Base-by-base conservation (phyloP, 2,888 invertebrate genomes). In the Merodon equestris region DNA sequence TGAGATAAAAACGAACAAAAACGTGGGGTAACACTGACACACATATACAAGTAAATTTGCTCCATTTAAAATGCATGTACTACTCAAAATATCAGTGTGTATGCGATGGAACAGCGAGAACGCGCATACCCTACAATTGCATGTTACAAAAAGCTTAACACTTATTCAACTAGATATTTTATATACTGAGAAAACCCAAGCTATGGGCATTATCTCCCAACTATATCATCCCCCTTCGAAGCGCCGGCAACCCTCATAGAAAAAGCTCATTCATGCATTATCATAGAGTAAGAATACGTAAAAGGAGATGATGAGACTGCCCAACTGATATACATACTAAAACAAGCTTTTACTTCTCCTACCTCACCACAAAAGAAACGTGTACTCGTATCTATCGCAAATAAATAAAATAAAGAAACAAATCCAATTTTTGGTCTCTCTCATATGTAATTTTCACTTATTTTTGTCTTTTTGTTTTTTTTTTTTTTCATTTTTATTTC, bases 1-100 rank as follows among this genome's bases (percentile, higher is more conserved):
- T 10, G 34, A 27, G 47, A 58, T 54, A 51, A 74, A 51, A 56
- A 45, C 36, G 47, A 47, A 54, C 42, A 45, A 68, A 18, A 47
- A 68, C 27, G 56, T 73, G 47, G 73, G 53, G 38, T 73, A 72
- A 77, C 77, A 77, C 77, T 77, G 77, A 77, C 77, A 77, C 67
- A 77, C 77, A 73, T 77, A 67, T 73, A 63, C 77, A 58, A 48
- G 42, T 58, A 57, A 38, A 57, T 48, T 34, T 34, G 17, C 57
- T 36, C 13, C 53, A 68, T 60, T 53, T 53, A 40, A 14, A 12
- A 48, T 34, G 45, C 50, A 63, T 38, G 18, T 50, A 42, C 61
- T 60, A 47, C 54, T 56, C 3, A 27, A 27, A 4, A 15, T 27
- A 17, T 9, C 10, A 12, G 17, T 58, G 47, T 70, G 27, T 45